These are phyloP conservation scores for Chanos chanos DNA, from an alignment of 2,797 vertebrate genomes.

Conservation along the genomic window DNA sequence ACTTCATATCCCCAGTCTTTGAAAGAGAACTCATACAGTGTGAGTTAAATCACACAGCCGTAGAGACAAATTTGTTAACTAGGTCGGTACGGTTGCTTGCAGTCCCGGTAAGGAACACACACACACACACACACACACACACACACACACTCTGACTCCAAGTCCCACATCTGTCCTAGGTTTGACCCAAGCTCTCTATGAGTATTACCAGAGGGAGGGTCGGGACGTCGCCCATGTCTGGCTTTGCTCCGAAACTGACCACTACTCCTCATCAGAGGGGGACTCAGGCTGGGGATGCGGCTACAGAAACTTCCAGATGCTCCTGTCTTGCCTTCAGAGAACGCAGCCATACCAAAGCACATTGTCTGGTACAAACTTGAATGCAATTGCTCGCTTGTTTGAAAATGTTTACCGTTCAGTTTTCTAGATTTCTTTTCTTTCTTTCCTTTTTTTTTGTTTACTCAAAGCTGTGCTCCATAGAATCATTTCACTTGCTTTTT, in stretches of 20 bases:
- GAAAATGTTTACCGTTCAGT: not conserved
- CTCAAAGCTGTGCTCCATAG: not conserved
- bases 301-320: slow-evolving; percentile 95
- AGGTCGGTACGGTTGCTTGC: no score
- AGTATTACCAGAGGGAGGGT: slow-evolving; percentile 75
- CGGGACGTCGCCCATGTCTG: slow-evolving; percentile 78
- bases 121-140: no score
- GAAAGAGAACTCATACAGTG: no score
- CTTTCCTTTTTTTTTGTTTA: not conserved
- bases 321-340: slow-evolving; percentile 80
- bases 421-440: not conserved
- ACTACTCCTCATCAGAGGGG: slow-evolving; percentile 83
- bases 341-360: slow-evolving; percentile 68
- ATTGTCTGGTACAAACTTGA: slow-evolving; percentile 70
- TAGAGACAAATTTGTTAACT: no score
- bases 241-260: slow-evolving; percentile 83
- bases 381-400: no score
- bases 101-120: no score
- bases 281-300: slow-evolving; percentile 95
- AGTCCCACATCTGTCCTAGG: slow-evolving; percentile 66
- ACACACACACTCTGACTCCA: no score
- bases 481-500: not conserved
- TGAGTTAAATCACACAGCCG: no score
- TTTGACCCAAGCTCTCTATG: slow-evolving; percentile 69
- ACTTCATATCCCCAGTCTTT: no score